Evolutionary conservation across 2,113 vertebrate genomes (phyloP), one percentile per base, ranked within the genome.

Genomic region (Hemibagrus wyckioides): DNA sequence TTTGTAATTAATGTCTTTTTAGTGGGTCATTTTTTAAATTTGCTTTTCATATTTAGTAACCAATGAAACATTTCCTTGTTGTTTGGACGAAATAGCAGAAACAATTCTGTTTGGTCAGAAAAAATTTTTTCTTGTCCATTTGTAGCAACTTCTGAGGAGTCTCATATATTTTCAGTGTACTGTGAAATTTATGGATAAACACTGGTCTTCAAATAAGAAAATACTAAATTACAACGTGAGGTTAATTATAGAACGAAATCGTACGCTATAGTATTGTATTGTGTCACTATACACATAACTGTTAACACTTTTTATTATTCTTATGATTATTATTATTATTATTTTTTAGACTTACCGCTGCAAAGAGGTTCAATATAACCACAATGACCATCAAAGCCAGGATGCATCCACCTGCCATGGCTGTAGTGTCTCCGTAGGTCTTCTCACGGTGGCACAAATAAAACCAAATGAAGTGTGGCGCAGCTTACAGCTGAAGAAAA

Each of bases 331-430:
- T 71, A 69, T 21, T 30, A 65, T 9, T 50, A 50, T 50, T n/a
- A 63, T 54, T 80, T 54, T 19, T 30, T 54, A 44, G 28, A 82
- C 92, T 91, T 89, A 92, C 92, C 52, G 91, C 86, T 48, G 85
- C 86, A 56, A 92, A 59, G 6, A 41, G 5, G 77, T 91, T 91
- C 9, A 87, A 80, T 41, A 83, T 10, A 61, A 91, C 75, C 23
- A 92, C 23, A 67, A 73, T 0, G 30, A 77, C 39, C 90, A 80
- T 91, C 15, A 92, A 79, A n/a, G 11, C 76, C 1, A 11, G 36
- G 8, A 82, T 4, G 48, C 17, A 39, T 52, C 57, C 36, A n/a
- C 61, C 61, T 8, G 39, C 85, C 92, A 92, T 92, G 88, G 57
- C 82, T 80, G 61, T 44, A 48, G 65, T 52, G 56, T 82, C 15